phyloP scores from a whole-genome alignment of 92 coral and sea anemone species.

The Zoanthus gigantus region DNA sequence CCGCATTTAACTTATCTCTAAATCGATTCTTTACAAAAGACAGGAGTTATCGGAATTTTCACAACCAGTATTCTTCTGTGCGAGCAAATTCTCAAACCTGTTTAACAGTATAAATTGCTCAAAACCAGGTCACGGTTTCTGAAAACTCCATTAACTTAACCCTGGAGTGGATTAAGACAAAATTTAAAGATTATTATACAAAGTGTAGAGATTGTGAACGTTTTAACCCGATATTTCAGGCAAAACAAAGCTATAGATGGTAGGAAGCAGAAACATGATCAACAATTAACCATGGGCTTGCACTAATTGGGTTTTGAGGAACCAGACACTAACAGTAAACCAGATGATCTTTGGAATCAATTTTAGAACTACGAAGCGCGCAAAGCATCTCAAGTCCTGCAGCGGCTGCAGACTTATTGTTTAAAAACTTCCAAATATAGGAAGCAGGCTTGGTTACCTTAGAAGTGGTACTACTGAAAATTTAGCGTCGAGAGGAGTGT shows the following conservation, averaged over 20 bases:
- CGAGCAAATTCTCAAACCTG: not conserved
- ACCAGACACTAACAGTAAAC: not conserved
- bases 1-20: not conserved
- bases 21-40: not conserved
- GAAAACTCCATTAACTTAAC: too few species aligned
- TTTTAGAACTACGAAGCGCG: not conserved
- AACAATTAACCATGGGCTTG: too few species aligned
- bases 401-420: slow-evolving; percentile 4
- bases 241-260: too few species aligned
- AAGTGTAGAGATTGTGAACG: too few species aligned
- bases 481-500: too few species aligned
- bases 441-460: slow-evolving; percentile 7
- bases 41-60: not conserved
- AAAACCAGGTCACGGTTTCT: not conserved
- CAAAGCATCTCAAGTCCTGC: slow-evolving; percentile 24
- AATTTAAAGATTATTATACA: too few species aligned
- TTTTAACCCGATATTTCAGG: too few species aligned
- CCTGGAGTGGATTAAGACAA: too few species aligned
- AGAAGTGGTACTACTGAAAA: not conserved
- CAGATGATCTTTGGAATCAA: not conserved
- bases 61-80: not conserved
- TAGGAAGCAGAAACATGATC: too few species aligned
- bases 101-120: not conserved
- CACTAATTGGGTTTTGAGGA: too few species aligned
- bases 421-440: not conserved